These are phyloP conservation scores for Drosophila formosana DNA, from an alignment of 2,888 invertebrate species.

Conservation along the genomic window DNA sequence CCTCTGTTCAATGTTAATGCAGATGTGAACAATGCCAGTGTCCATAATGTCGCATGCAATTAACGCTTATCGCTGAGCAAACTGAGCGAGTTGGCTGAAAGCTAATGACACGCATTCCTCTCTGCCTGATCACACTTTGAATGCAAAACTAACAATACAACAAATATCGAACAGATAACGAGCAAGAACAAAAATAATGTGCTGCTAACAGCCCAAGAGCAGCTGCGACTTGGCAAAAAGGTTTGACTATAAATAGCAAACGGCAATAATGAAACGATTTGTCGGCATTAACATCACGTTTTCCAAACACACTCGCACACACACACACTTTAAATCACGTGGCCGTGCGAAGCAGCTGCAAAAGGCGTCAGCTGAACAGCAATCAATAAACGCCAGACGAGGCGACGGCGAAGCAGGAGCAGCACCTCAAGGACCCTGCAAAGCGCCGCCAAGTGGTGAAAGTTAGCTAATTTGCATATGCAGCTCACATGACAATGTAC, in stretches of 20 bases:
- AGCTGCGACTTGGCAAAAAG: conserved; percentile 6
- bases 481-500: conserved; percentile 27
- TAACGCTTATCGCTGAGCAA: conserved; percentile 36
- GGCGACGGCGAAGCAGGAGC: neutral
- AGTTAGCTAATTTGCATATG: conserved; percentile 64
- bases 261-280: conserved; percentile 9
- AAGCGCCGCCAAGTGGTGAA: conserved; percentile 33
- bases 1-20: neutral
- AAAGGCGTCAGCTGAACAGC: conserved; percentile 39
- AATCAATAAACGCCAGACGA: conserved; percentile 63
- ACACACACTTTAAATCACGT: conserved; percentile 11
- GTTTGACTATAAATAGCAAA: conserved; percentile 4
- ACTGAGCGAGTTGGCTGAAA: conserved; percentile 7
- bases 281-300: conserved; percentile 35
- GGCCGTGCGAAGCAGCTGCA: conserved; percentile 12
- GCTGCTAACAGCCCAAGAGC: neutral
- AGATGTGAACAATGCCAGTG: conserved; percentile 3
- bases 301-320: conserved; percentile 3
- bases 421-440: conserved; percentile 53
- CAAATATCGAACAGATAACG: neutral
- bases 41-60: conserved; percentile 43
- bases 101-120: conserved; percentile 24
- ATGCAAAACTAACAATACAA: neutral
- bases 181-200: neutral
- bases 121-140: conserved; percentile 17